Percentiles rank a stretch among this genome's conserved stretches.
phyloP scores from a whole-genome alignment of 2,113 vertebrate genomes.

The Clarias macrocephalus region DNA sequence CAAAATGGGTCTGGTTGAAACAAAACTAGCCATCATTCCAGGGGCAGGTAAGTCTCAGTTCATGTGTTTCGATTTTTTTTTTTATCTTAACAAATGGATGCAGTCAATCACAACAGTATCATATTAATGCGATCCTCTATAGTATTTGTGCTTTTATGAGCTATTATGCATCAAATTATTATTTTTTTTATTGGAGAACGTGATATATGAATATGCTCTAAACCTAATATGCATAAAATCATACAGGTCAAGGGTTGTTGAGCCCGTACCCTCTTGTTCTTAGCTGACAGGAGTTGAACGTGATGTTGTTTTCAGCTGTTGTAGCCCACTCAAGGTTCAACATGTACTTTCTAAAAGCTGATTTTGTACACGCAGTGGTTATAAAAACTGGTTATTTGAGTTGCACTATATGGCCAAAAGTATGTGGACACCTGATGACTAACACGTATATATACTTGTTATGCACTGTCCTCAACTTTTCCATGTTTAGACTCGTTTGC shows the following conservation, averaged over 20 bases:
- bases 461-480: neutral
- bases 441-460: neutral
- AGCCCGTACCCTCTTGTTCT: neutral
- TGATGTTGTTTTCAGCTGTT: neutral
- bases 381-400: neutral
- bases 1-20: conserved; percentile 96
- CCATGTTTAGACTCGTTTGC: neutral
- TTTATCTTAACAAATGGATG: neutral
- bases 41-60: conserved; percentile 83
- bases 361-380: neutral
- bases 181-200: neutral
- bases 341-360: neutral
- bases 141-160: neutral
- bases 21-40: conserved; percentile 92
- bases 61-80: neutral
- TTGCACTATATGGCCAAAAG: neutral
- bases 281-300: too few species aligned
- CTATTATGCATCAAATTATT: neutral
- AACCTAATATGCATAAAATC: neutral
- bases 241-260: neutral
- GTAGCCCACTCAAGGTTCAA: too few species aligned
- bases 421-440: neutral
- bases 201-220: neutral
- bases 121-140: neutral
- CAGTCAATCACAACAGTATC: neutral